These are phyloP conservation scores for Clarias pachynema DNA, from an alignment of 2,797 vertebrate genomes.

Conservation along the genomic window DNA sequence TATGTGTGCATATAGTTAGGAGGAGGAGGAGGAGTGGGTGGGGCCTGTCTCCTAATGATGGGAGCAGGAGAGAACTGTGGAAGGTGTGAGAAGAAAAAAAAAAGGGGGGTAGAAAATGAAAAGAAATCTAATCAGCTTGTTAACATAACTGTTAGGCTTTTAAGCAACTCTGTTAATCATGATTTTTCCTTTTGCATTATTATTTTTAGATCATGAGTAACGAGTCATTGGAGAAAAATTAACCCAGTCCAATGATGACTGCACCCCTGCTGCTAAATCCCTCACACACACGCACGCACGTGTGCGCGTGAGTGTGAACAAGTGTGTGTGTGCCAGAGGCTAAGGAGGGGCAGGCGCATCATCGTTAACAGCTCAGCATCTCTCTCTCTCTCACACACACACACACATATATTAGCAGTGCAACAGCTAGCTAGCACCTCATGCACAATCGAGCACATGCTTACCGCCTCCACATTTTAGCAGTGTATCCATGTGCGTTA, in stretches of 20 bases:
- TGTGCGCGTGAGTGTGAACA: slow-evolving; percentile 12
- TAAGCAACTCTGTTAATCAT: not conserved
- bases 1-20: not conserved
- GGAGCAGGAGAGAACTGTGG: not conserved
- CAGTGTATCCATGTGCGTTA: slow-evolving; percentile 9
- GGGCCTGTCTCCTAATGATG: not conserved
- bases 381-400: slow-evolving; percentile 18
- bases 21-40: slow-evolving; percentile 11
- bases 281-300: slow-evolving; percentile 10
- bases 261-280: slow-evolving; percentile 3
- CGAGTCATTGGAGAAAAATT: not conserved
- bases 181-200: not conserved
- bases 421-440: slow-evolving; percentile 51
- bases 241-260: not conserved
- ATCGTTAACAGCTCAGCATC: slow-evolving; percentile 36
- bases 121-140: not conserved
- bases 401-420: slow-evolving; percentile 55
- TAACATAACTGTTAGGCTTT: not conserved
- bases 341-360: slow-evolving; percentile 44
- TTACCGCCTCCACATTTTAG: slow-evolving; percentile 34
- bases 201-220: slow-evolving; percentile 11
- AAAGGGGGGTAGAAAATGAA: not conserved
- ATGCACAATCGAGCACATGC: slow-evolving; percentile 42
- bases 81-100: not conserved
- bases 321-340: slow-evolving; percentile 24